Evolutionary conservation across 1,140 invertebrate species (phyloP).

Genomic region (Phortica variegata): DNA sequence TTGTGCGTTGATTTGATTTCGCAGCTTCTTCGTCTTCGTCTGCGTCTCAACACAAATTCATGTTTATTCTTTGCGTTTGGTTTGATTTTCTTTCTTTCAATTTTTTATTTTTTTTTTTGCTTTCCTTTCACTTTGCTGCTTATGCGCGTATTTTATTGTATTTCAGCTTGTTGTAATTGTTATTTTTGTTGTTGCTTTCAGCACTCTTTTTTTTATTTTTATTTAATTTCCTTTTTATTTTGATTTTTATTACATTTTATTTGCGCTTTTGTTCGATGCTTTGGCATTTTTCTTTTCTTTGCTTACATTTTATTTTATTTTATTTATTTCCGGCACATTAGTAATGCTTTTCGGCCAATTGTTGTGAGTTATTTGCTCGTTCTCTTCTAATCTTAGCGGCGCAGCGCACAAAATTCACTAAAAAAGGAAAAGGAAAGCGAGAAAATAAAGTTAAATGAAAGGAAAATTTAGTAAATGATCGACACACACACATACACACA

Average conservation of each 20-base stretch:
- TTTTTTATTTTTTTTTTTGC: constrained; percentile 14
- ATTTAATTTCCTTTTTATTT: constrained; percentile 53
- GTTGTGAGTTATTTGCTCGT: neutral
- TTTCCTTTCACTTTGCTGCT: too few relatives aligned
- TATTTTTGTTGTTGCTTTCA: constrained; percentile 24
- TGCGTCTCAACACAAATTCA: too few relatives aligned
- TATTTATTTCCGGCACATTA: constrained; percentile 10
- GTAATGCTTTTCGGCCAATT: neutral
- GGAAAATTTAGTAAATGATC: too few relatives aligned
- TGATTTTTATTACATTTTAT: constrained; percentile 48
- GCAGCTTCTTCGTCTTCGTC: constrained; percentile 22
- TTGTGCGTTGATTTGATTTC: constrained; percentile 36
- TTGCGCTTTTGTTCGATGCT: constrained; percentile 29
- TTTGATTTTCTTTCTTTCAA: constrained; percentile 21
- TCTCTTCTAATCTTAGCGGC: constrained; percentile 12
- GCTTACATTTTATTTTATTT: constrained; percentile 6
- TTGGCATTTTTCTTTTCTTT: constrained; percentile 9
- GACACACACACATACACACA: too few relatives aligned
- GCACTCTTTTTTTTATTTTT: constrained; percentile 22
- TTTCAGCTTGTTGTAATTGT: constrained; percentile 22
- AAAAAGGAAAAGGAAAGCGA: too few relatives aligned
- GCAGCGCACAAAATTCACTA: too few relatives aligned
- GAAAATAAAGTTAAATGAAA: constrained; percentile 44
- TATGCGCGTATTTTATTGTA: constrained; percentile 44
- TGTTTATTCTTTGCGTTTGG: neutral